Evolutionary conservation across 1,140 invertebrate species (phyloP).

Genomic region (Tetramorium parvispinum): DNA sequence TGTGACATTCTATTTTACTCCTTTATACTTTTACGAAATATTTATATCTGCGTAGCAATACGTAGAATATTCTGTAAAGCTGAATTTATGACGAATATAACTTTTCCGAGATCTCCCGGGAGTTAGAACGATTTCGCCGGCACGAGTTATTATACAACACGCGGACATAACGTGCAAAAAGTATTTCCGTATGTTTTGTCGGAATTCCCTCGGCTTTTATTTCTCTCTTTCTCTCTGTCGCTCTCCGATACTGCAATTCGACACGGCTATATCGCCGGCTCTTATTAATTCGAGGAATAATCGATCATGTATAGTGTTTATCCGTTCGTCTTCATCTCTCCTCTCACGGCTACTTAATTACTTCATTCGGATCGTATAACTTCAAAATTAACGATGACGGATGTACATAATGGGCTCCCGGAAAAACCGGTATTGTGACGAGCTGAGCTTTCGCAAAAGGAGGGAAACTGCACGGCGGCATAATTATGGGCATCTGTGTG

Average conservation of each 20-base stretch:
- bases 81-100: neutral
- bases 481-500: constrained; percentile 36
- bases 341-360: neutral
- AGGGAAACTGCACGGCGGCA: constrained; percentile 8
- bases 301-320: neutral
- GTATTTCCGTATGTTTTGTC: neutral
- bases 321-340: neutral
- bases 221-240: neutral
- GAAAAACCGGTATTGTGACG: constrained; percentile 23
- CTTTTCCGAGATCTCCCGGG: neutral
- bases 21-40: neutral
- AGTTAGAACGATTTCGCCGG: neutral
- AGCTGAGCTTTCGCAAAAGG: constrained; percentile 5
- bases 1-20: neutral
- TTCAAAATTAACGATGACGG: constrained; percentile 37
- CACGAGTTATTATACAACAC: constrained; percentile 3
- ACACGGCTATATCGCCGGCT: neutral
- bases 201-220: constrained; percentile 17
- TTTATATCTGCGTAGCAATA: neutral
- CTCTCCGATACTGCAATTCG: neutral
- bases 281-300: constrained; percentile 3
- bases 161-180: neutral
- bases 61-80: neutral
- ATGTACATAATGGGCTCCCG: constrained; percentile 3
- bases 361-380: neutral